A percentile compares a stretch with the other conserved stretches of the same genome.
Conservation (phyloP, 2,113 vertebrate species). For the Cavia porcellus region DNA sequence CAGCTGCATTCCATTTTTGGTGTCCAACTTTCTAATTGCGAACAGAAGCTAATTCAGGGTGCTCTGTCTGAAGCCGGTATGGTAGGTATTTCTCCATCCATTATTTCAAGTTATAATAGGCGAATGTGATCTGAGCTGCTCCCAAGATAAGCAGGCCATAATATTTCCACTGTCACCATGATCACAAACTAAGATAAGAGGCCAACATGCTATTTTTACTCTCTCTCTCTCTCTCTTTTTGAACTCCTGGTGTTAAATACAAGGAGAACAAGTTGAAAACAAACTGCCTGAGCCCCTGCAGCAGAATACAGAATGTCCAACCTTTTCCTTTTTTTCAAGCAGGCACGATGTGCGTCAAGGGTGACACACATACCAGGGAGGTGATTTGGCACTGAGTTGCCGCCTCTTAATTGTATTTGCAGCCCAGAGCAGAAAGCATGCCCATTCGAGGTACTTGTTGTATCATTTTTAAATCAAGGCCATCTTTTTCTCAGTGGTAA, state of each 20-base stretch:
- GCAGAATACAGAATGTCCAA: constrained; percentile 73
- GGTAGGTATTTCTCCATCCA: constrained; percentile 84
- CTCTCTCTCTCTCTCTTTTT: constrained; percentile 72
- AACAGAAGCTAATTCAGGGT: constrained; percentile 78
- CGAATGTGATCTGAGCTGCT: constrained; percentile 80
- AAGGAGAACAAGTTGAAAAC: constrained; percentile 80
- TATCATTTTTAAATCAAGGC: constrained; percentile 94
- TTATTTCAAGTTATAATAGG: constrained; percentile 88
- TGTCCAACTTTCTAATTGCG: constrained; percentile 80
- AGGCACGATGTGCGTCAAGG: constrained; percentile 77
- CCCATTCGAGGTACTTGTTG: constrained; percentile 88
- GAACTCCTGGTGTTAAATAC: constrained; percentile 80
- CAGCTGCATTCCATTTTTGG: constrained; percentile 82
- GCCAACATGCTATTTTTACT: constrained; percentile 85
- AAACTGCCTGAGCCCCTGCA: constrained; percentile 73
- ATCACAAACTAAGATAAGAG: constrained; percentile 87
- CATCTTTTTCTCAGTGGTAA: constrained; percentile 92
- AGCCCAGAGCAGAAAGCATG: constrained; percentile 85
- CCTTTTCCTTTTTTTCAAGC: constrained; percentile 66
- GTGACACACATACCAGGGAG: constrained; percentile 78
- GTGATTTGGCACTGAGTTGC: constrained; percentile 80
- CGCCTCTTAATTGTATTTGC: constrained; percentile 90
- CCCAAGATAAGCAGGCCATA: constrained; percentile 86
- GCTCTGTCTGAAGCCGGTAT: constrained; percentile 72
- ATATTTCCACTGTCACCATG: constrained; percentile 89